Evolutionary conservation across 2,113 vertebrate genomes (phyloP).

Genomic region (Hypanus sabinus): DNA sequence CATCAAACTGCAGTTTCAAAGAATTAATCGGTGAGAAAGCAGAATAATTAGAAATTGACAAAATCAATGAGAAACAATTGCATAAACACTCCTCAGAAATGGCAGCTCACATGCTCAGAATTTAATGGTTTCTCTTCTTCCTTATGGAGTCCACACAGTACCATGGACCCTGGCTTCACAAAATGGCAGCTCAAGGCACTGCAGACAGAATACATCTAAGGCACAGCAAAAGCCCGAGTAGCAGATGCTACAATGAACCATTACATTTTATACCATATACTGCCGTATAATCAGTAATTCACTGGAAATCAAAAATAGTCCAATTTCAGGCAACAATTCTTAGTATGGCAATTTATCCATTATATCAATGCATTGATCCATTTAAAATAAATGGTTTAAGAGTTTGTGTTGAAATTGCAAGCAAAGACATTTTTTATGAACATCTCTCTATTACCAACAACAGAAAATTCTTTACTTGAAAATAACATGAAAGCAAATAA

Average conservation of each 20-base stretch:
- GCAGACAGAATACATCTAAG: background rate
- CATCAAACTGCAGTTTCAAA: background rate
- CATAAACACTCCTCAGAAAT: background rate
- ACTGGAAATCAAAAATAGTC: background rate
- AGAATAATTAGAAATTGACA: background rate
- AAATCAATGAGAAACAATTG: background rate
- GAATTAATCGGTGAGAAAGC: background rate
- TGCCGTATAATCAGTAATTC: background rate
- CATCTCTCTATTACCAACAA: background rate
- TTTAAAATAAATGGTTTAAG: constrained; percentile 18
- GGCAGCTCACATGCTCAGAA: background rate
- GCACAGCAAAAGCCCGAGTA: background rate
- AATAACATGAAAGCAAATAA: background rate
- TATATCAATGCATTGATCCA: background rate
- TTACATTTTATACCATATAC: background rate
- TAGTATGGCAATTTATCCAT: too few relatives aligned
- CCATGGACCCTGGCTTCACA: background rate
- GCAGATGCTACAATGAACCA: background rate
- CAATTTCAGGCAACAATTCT: background rate
- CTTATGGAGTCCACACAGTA: background rate
- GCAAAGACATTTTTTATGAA: background rate
- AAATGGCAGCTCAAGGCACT: background rate
- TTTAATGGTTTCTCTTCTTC: background rate
- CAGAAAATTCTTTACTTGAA: background rate
- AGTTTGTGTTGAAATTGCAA: background rate